Percentiles rank a stretch among this genome's conserved stretches.
phyloP scores from a whole-genome alignment of 2,888 invertebrate genomes.

The Drosophila mettleri region DNA sequence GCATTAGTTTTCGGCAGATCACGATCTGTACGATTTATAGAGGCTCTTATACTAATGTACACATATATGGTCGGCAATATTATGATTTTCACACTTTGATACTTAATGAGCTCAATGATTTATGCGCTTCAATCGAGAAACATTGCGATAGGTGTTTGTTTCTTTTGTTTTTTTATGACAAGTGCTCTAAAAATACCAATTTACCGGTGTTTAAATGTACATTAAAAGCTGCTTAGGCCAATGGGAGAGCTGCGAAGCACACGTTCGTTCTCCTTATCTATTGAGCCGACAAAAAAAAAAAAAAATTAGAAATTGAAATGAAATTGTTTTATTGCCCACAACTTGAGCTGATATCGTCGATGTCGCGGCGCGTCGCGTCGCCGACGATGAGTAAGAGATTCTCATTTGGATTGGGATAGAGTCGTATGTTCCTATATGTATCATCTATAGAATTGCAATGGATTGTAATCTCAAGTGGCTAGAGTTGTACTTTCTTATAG shows the following conservation, averaged over 20 bases:
- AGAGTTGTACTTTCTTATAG: conserved; percentile 1
- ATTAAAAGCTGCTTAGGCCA: conserved; percentile 70
- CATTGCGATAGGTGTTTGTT: conserved; percentile 34
- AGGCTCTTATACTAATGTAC: conserved; percentile 4
- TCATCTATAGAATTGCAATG: conserved; percentile 9
- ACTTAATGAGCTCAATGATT: conserved; percentile 59
- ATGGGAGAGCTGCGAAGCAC: conserved; percentile 13
- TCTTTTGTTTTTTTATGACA: conserved; percentile 52
- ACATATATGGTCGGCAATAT: conserved; percentile 27
- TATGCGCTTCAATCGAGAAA: conserved; percentile 50
- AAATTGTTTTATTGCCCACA: conserved; percentile 47
- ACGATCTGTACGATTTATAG: conserved; percentile 3
- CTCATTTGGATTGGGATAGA: conserved; percentile 4
- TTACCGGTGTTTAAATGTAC: conserved; percentile 78
- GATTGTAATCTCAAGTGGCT: conserved; percentile 18
- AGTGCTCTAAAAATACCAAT: conserved; percentile 75
- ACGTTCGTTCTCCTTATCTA: conserved; percentile 52
- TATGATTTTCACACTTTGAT: conserved; percentile 24
- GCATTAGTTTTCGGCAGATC: conserved; percentile 15
- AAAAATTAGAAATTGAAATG: conserved; percentile 46
- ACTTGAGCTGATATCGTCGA: conserved; percentile 23
- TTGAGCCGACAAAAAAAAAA: conserved; percentile 33
- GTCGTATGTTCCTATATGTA: conserved; percentile 3
- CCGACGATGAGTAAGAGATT: conserved; percentile 28
- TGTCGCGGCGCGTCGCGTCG: background rate